Conservation (phyloP, 2,113 vertebrate species). For the Tylochromis polylepis region DNA sequence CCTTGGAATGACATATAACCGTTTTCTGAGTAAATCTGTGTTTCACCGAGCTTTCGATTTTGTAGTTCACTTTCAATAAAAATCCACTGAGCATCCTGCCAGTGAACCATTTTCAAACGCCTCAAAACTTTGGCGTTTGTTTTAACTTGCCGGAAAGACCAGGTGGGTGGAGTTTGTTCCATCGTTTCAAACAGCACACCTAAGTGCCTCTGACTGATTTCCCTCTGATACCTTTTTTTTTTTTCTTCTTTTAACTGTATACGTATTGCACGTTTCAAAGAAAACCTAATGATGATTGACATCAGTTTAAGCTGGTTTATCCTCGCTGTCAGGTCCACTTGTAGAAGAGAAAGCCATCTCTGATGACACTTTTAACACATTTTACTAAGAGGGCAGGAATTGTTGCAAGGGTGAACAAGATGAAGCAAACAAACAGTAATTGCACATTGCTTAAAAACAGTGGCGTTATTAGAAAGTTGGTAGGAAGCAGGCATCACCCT, state of each 20-base stretch:
- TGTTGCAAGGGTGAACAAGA: background rate
- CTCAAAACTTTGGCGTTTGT: background rate
- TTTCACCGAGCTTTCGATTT: background rate
- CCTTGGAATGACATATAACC: too few relatives aligned
- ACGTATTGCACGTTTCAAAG: background rate
- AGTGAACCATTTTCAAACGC: background rate
- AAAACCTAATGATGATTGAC: background rate
- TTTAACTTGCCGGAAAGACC: constrained; percentile 5
- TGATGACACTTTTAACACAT: background rate
- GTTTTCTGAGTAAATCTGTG: background rate
- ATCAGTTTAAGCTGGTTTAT: background rate
- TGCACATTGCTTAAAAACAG: background rate
- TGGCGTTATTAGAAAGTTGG: background rate
- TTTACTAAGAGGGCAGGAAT: background rate
- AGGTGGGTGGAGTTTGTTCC: background rate
- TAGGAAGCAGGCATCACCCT: background rate
- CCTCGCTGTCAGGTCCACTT: background rate
- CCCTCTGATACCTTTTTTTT: too few relatives aligned
- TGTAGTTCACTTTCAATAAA: background rate
- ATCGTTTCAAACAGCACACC: background rate
- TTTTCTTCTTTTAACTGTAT: background rate
- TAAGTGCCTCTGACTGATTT: background rate
- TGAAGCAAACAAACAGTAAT: background rate
- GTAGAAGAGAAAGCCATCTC: background rate
- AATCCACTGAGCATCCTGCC: background rate